These are phyloP conservation scores for Spisula solida DNA, from an alignment of 2,888 invertebrate genomes.

Conservation along the genomic window DNA sequence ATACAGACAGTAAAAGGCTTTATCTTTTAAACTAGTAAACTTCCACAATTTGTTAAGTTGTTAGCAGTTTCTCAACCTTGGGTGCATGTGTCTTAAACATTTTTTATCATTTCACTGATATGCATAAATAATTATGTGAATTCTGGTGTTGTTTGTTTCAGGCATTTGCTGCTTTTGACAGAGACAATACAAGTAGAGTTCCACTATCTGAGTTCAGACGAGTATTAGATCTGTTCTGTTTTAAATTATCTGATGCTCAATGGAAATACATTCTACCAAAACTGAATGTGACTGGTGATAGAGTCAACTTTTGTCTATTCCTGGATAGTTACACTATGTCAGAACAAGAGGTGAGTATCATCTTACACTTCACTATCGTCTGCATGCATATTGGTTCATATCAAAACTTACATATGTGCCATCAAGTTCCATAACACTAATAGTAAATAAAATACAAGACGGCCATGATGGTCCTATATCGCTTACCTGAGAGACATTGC, in stretches of 20 bases:
- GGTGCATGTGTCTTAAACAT: too few relatives aligned
- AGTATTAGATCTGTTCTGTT: constrained; percentile 85
- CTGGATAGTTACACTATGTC: constrained; percentile 76
- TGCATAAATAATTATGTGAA: not conserved
- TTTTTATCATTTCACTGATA: too few relatives aligned
- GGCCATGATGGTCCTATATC: too few relatives aligned
- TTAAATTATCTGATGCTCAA: constrained; percentile 84
- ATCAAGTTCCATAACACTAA: too few relatives aligned
- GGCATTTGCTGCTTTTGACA: constrained; percentile 86
- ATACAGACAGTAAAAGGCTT: too few relatives aligned
- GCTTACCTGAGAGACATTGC: too few relatives aligned
- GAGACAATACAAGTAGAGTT: constrained; percentile 79
- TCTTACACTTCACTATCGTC: not conserved
- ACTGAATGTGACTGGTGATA: constrained; percentile 75
- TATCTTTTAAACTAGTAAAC: too few relatives aligned
- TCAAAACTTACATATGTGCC: too few relatives aligned
- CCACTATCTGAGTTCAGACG: constrained; percentile 81
- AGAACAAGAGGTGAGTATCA: constrained; percentile 75
- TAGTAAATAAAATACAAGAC: too few relatives aligned
- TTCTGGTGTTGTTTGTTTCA: constrained; percentile 67
- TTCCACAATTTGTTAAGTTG: too few relatives aligned
- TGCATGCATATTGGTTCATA: too few relatives aligned
- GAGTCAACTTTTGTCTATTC: constrained; percentile 82
- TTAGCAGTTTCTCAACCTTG: too few relatives aligned
- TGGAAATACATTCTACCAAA: constrained; percentile 81